A percentile compares a stretch with the other conserved stretches of the same genome.
These are phyloP conservation scores for Oreortyx pictus DNA, from an alignment of 2,797 vertebrate genomes.

Conservation along the genomic window DNA sequence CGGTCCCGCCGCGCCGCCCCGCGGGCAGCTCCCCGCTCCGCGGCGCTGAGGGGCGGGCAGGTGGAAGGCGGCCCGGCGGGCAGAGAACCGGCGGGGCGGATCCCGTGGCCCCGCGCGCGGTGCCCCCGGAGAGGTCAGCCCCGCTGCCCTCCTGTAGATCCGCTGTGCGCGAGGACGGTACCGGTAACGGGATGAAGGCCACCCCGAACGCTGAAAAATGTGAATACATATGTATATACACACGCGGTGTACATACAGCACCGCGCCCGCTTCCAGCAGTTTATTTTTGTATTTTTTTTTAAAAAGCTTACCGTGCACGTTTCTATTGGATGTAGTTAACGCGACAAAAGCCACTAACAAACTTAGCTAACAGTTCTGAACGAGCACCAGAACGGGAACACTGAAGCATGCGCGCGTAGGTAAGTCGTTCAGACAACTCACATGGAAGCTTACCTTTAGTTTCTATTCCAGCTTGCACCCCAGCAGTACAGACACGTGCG, in stretches of 20 bases:
- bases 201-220: neutral
- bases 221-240: neutral
- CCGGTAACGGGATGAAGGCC: fast-evolving
- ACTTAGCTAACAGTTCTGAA: neutral
- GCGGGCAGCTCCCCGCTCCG: no score
- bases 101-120: no score
- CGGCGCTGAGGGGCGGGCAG: no score
- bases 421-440: neutral
- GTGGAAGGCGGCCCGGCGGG: no score
- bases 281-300: no score
- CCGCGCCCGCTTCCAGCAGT: neutral
- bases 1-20: no score
- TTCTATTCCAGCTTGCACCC: slow-evolving; percentile 25
- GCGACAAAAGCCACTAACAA: neutral
- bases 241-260: neutral
- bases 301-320: neutral
- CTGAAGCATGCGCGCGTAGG: fast-evolving
- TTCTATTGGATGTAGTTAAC: neutral
- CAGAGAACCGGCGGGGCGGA: no score
- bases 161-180: neutral
- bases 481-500: slow-evolving; percentile 69
- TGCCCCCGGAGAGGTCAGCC: no score
- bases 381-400: neutral
- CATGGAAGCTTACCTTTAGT: slow-evolving; percentile 82
- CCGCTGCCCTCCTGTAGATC: no score